Evolutionary conservation across 2,113 vertebrate genomes (phyloP).

Genomic region (Sarotherodon lohbergeri): DNA sequence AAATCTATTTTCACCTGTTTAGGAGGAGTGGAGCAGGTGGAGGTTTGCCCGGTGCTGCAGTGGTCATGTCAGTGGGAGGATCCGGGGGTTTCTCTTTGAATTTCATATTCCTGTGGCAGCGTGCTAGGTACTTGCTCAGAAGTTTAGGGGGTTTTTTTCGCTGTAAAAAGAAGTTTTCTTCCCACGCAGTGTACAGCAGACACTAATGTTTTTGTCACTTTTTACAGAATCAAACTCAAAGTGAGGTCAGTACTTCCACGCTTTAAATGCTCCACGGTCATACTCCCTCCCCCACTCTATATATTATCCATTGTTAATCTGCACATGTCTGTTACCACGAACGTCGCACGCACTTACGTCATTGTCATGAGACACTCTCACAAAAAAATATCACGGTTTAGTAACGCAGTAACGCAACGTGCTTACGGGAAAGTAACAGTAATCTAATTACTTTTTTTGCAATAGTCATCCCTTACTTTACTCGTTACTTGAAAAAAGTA

Average conservation of each 20-base stretch:
- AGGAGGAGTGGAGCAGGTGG: background rate
- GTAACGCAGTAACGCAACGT: no score
- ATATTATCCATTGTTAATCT: background rate
- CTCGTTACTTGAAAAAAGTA: no score
- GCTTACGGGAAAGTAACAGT: no score
- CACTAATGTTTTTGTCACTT: background rate
- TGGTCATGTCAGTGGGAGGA: background rate
- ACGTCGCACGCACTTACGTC: no score
- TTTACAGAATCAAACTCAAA: background rate
- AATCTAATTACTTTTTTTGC: no score
- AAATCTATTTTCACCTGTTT: background rate
- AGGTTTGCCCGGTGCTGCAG: background rate
- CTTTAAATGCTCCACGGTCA: background rate
- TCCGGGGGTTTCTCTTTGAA: background rate
- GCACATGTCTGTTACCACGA: background rate
- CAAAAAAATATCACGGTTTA: no score
- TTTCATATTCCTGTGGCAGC: background rate
- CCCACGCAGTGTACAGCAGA: background rate
- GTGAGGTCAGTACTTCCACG: background rate
- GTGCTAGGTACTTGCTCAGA: background rate
- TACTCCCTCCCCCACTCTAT: background rate
- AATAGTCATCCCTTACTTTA: no score
- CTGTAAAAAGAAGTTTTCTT: background rate
- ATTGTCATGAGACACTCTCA: no score
- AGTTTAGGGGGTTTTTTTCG: accelerated